A percentile compares a stretch with the other conserved stretches of the same genome.
These are phyloP conservation scores for Hylaeus anthracinus DNA, from an alignment of 1,140 invertebrate genomes.

Conservation along the genomic window DNA sequence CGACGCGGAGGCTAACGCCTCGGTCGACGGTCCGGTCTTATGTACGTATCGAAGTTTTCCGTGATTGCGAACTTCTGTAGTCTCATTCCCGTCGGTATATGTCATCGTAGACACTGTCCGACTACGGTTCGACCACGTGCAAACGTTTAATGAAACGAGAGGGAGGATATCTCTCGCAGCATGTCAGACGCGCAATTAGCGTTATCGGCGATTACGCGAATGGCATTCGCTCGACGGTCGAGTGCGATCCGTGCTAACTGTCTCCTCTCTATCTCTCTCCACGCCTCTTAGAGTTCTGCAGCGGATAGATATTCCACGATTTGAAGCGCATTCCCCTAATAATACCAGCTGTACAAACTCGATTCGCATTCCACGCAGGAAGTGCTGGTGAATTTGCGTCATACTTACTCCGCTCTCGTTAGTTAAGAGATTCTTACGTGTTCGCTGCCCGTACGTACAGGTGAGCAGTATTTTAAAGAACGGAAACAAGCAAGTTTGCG, in stretches of 20 bases:
- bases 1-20: not conserved
- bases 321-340: too few species aligned
- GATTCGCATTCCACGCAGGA: too few species aligned
- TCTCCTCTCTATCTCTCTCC: not conserved
- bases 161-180: conserved; percentile 9
- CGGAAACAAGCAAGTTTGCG: too few species aligned
- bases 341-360: too few species aligned
- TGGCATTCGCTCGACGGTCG: conserved; percentile 21
- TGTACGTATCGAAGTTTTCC: not conserved
- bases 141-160: not conserved
- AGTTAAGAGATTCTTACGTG: too few species aligned
- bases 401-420: too few species aligned
- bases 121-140: not conserved
- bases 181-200: conserved; percentile 26
- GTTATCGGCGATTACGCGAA: conserved; percentile 30
- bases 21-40: not conserved
- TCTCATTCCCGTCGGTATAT: not conserved
- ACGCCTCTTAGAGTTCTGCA: too few species aligned
- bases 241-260: not conserved
- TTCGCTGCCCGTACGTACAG: too few species aligned
- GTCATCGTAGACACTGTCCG: not conserved
- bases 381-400: too few species aligned
- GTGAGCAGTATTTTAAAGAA: too few species aligned
- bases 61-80: not conserved
- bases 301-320: too few species aligned